A percentile compares a stretch with the other conserved stretches of the same genome.
Evolutionary conservation across 2,113 vertebrate genomes (phyloP).

Genomic region (Damaliscus lunatus): DNA sequence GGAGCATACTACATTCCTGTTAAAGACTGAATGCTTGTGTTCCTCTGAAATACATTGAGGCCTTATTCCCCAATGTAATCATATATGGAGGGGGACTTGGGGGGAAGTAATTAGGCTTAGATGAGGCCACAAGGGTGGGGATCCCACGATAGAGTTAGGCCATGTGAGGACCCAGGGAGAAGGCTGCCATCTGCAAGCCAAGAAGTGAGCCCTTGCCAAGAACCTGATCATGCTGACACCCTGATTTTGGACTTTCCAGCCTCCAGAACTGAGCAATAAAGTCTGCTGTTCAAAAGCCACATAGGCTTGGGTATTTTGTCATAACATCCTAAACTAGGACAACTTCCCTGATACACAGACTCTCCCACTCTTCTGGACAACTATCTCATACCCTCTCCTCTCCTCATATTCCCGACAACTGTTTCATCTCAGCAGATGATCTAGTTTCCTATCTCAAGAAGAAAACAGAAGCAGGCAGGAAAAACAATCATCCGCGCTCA

Average conservation of each 20-base stretch:
- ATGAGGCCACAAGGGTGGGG: not conserved
- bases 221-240: not conserved
- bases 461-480: not conserved
- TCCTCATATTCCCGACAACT: not conserved
- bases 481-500: not conserved
- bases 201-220: not conserved
- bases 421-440: not conserved
- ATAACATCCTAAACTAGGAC: not conserved
- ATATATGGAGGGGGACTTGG: not conserved
- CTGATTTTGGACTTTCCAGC: not conserved
- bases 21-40: not conserved
- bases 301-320: not conserved
- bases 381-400: not conserved
- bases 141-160: not conserved
- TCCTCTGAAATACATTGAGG: not conserved
- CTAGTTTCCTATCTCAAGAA: not conserved
- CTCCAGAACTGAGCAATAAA: not conserved
- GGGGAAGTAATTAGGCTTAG: not conserved
- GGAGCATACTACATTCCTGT: not conserved
- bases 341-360: not conserved
- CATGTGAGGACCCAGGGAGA: not conserved
- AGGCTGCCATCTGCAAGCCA: not conserved
- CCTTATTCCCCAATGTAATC: not conserved
- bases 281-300: not conserved
- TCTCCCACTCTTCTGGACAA: not conserved